These are phyloP conservation scores for Hyposmocoma kahamanoa DNA, from an alignment of 1,140 invertebrate genomes.

Conservation along the genomic window DNA sequence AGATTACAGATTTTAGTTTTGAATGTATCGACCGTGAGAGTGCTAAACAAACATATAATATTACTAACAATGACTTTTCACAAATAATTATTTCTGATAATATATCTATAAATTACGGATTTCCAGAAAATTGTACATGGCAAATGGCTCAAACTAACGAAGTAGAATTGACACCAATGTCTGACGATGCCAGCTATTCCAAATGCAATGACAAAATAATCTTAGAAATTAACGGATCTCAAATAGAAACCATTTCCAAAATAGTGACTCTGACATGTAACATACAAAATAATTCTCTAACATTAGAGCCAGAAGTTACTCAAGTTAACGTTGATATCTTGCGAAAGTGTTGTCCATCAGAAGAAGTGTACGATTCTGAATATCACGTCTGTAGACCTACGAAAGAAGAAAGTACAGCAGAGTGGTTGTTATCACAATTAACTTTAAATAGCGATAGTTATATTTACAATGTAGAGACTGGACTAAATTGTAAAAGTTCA, in stretches of 20 bases:
- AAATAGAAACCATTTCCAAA: conserved; percentile 41
- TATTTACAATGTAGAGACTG: conserved; percentile 43
- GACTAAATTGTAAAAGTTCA: conserved; percentile 41
- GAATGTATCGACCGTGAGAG: conserved; percentile 34
- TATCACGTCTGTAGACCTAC: conserved; percentile 35
- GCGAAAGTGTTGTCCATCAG: conserved; percentile 49
- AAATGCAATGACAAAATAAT: conserved; percentile 47
- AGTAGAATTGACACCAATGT: neutral
- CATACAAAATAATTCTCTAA: conserved; percentile 16
- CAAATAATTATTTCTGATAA: neutral
- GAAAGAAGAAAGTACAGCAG: conserved; percentile 14
- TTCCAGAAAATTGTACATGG: conserved; percentile 36
- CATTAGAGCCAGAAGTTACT: conserved; percentile 24
- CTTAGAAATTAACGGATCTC: conserved; percentile 38
- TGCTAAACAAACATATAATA: conserved; percentile 24
- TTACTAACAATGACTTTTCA: conserved; percentile 15
- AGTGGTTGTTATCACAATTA: conserved; percentile 26
- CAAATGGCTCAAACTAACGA: conserved; percentile 16
- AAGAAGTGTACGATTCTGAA: conserved; percentile 34
- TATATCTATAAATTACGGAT: conserved; percentile 33
- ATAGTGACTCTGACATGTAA: conserved; percentile 45
- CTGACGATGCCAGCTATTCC: conserved; percentile 22
- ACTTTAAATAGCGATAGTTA: conserved; percentile 18
- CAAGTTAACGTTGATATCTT: too few relatives aligned
- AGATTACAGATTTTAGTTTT: conserved; percentile 32